phyloP scores from a whole-genome alignment of 37 sponge, comb jelly and placozoan species.

The Chondrilla cf. caribensis region DNA sequence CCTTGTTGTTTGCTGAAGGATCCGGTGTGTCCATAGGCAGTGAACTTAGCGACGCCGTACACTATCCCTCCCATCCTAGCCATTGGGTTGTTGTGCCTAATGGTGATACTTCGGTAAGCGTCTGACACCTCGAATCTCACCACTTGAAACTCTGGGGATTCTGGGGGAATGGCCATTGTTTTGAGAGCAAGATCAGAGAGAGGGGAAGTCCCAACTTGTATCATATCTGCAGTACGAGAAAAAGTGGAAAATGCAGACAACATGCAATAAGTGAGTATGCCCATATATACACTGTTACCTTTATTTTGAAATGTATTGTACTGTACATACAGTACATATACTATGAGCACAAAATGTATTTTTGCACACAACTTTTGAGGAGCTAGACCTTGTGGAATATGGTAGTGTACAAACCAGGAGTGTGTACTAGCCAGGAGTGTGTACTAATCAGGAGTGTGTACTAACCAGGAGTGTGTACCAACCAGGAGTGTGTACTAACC shows the following conservation, averaged over 20 bases:
- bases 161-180: neutral
- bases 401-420: no score
- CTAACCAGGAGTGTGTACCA: no score
- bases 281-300: no score
- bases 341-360: no score
- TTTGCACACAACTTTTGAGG: no score
- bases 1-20: neutral
- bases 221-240: neutral
- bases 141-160: neutral
- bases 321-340: no score
- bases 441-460: no score
- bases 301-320: no score
- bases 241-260: neutral
- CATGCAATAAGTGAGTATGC: neutral
- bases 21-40: constrained; percentile 2
- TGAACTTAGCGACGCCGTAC: constrained; percentile 3
- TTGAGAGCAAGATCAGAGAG: neutral
- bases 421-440: no score
- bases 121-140: neutral
- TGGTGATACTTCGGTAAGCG: neutral
- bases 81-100: constrained; percentile 2
- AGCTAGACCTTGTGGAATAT: no score
- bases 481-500: no score
- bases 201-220: neutral
- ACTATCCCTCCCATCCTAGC: neutral